Evolutionary conservation across 2,113 vertebrate genomes (phyloP).

Genomic region (Capreolus pygargus): DNA sequence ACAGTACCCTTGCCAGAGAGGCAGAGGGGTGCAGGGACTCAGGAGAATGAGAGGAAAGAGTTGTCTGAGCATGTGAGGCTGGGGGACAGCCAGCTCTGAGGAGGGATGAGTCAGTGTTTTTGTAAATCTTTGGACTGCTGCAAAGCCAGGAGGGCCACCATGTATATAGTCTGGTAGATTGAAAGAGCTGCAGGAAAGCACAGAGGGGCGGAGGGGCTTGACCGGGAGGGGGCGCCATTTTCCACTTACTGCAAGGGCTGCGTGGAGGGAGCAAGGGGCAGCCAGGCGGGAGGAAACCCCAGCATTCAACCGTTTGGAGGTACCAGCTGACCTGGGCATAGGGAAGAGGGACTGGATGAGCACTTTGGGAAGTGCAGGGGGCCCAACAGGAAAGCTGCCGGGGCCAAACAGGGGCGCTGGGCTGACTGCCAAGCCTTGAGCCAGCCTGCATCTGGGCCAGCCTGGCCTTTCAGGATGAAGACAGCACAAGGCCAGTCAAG

Average conservation of each 20-base stretch:
- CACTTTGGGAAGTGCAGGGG: not conserved
- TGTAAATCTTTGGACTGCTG: not conserved
- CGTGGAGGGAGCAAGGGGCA: not conserved
- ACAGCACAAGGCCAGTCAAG: not conserved
- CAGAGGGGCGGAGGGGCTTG: not conserved
- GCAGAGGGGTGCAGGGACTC: not conserved
- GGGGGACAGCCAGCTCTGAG: not conserved
- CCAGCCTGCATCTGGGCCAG: not conserved
- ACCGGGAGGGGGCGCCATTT: not conserved
- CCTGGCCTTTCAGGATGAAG: not conserved
- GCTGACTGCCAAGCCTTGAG: not conserved
- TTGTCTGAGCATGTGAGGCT: not conserved
- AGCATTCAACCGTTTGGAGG: not conserved
- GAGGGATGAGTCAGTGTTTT: not conserved
- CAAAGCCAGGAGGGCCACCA: not conserved
- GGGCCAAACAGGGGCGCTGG: not conserved
- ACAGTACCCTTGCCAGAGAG: not conserved
- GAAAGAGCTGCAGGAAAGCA: not conserved
- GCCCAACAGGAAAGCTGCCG: not conserved
- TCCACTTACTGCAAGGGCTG: not conserved
- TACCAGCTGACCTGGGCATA: not conserved
- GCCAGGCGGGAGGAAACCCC: not conserved
- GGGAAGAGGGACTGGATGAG: not conserved
- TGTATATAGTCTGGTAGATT: not conserved
- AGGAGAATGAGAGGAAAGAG: not conserved